Evolutionary conservation across 2,888 invertebrate genomes (phyloP).

Genomic region (Orthonevra nobilis): DNA sequence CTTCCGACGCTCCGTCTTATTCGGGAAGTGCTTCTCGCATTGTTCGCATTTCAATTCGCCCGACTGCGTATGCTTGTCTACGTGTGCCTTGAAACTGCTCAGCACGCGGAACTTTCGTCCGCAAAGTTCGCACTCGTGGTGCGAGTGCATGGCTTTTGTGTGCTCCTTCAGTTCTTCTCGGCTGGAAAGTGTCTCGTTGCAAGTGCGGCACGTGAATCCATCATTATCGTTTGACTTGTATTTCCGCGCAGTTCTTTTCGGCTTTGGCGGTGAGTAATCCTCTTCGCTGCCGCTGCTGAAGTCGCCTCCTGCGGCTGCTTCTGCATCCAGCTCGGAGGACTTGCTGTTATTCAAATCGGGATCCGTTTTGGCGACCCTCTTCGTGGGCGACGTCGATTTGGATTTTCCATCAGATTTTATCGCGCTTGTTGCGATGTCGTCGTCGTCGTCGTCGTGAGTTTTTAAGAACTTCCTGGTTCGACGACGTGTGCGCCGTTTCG

Average conservation of each 20-base stretch:
- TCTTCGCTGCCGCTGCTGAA: slow-evolving; percentile 70
- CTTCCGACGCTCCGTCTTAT: slow-evolving; percentile 76
- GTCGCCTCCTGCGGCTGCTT: slow-evolving; percentile 55
- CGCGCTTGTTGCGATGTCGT: no score
- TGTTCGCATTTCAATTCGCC: slow-evolving; percentile 72
- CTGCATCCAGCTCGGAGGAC: slow-evolving; percentile 33
- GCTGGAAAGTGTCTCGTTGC: slow-evolving; percentile 81
- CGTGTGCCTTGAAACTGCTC: slow-evolving; percentile 79
- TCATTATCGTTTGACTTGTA: slow-evolving; percentile 56
- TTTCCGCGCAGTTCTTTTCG: slow-evolving; percentile 30
- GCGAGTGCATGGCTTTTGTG: slow-evolving; percentile 77
- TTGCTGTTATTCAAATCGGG: slow-evolving; percentile 57
- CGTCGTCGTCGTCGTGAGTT: no score
- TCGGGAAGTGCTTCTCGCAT: slow-evolving; percentile 75
- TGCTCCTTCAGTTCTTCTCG: slow-evolving; percentile 81
- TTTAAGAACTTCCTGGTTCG: slow-evolving; percentile 34
- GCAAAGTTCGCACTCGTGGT: slow-evolving; percentile 80
- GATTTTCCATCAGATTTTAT: slow-evolving; percentile 3
- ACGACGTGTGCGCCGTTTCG: slow-evolving; percentile 58
- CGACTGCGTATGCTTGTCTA: slow-evolving; percentile 78
- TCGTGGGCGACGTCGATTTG: slow-evolving; percentile 8
- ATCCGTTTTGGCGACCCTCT: slow-evolving; percentile 66
- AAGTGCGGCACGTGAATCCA: slow-evolving; percentile 76
- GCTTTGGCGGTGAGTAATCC: slow-evolving; percentile 61
- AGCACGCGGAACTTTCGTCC: slow-evolving; percentile 80